phyloP scores from a whole-genome alignment of 2,113 vertebrate species.

The Esox niger region DNA sequence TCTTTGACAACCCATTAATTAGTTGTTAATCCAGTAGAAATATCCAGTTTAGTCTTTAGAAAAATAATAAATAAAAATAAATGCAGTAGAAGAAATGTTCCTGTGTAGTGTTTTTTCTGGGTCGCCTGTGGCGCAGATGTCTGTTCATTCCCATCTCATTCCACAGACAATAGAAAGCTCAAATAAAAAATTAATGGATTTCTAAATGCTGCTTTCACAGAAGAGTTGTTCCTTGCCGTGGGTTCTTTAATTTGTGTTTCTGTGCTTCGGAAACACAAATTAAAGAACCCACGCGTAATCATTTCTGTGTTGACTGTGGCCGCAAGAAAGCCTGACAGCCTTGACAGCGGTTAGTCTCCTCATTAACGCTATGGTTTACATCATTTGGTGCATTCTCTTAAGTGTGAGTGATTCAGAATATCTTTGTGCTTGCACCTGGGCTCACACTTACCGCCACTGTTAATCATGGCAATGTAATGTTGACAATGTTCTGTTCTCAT shows the following conservation, averaged over 20 bases:
- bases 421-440: slow-evolving; percentile 56
- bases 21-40: slow-evolving; percentile 10
- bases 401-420: slow-evolving; percentile 28
- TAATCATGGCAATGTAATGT: too few species aligned
- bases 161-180: slow-evolving; percentile 12
- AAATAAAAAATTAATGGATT: slow-evolving; percentile 40
- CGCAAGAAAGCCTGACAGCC: too few species aligned
- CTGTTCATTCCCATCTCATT: slow-evolving; percentile 7
- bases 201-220: slow-evolving; percentile 25
- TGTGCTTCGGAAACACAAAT: too few species aligned
- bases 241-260: slow-evolving; percentile 7
- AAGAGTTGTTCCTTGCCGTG: background rate
- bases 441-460: background rate
- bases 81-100: background rate
- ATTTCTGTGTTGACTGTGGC: too few species aligned
- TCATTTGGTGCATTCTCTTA: too few species aligned
- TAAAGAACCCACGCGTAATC: too few species aligned
- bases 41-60: background rate
- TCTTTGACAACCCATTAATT: slow-evolving; percentile 42
- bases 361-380: too few species aligned
- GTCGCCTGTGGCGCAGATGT: background rate
- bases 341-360: too few species aligned
- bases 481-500: slow-evolving; percentile 60
- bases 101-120: background rate
- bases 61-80: slow-evolving; percentile 23